Evolutionary conservation across 2,113 vertebrate species (phyloP), one percentile per base, ranked within the genome.

Genomic region (Paralichthys olivaceus): DNA sequence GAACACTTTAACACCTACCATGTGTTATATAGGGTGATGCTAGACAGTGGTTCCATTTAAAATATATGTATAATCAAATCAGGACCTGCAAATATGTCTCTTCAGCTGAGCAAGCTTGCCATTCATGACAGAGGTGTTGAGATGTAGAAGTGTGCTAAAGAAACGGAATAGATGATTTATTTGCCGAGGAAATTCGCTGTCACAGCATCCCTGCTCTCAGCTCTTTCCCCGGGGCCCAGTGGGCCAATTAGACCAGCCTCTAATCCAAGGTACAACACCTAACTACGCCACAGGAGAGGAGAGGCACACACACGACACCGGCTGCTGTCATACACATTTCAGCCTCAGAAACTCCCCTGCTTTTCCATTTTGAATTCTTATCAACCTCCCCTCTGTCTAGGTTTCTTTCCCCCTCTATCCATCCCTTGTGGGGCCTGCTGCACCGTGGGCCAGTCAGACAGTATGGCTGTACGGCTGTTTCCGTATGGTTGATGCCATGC

Each of bases 201-300:
- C 85, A 81, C 84, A 83, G 87, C 89, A 82, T 77, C 72, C 61
- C 79, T 49, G 68, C 80, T 86, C 75, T 80, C 71, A 49, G 69
- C 72, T 71, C 77, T 62, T 69, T 76, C 56, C 74, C 58, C 25
- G 25, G 77, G 78, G 90, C 92, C 93, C 92, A 88, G 78, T 63
- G 91, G 93, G 82, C 93, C 93, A 95, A 95, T 95, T 94, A 95
- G 87, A 84, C 62, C 49, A 55, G 56, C 55, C 71, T 89, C 85
- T 89, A 88, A 92, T 91, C 69, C 78, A 55, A 88, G 82, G 75
- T 84, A 83, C 85, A 83, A 85, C 91, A 90, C 81, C 89, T 89
- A 85, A 90, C 84, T 84, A 72, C 56, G 82, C 88, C 92, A 77
- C 91, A n/a, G 58, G 89, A 91, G 92, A 91, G 66, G 57, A 62